Conservation (phyloP, 1,140 invertebrate genomes). For the Geopemphigus sp. region DNA sequence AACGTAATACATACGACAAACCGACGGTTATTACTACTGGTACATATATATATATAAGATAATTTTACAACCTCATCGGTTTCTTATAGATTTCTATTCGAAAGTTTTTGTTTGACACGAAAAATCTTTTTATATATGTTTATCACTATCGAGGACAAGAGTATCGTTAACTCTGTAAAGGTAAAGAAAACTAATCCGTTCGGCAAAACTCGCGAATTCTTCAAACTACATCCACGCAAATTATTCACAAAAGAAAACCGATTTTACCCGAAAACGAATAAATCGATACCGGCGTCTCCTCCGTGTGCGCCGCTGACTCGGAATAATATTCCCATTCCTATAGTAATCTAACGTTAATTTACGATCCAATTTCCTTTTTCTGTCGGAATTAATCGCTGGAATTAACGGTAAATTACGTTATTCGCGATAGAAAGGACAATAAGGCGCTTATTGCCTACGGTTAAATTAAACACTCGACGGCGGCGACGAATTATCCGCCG, state of each 20-base stretch:
- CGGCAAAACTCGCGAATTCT: background rate
- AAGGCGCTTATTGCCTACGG: background rate
- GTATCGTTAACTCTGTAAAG: background rate
- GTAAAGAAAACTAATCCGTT: background rate
- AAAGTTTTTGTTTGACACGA: constrained; percentile 8
- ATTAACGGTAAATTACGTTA: background rate
- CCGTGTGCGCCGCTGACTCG: background rate
- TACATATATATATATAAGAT: background rate
- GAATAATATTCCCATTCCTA: background rate
- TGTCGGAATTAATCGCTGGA: background rate
- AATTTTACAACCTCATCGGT: background rate
- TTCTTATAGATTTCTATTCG: background rate
- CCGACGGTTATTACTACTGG: background rate
- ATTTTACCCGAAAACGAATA: too few relatives aligned
- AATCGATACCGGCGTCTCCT: background rate
- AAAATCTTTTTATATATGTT: background rate
- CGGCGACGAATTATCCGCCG: background rate
- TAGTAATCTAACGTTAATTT: background rate
- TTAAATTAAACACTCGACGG: background rate
- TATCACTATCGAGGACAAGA: background rate
- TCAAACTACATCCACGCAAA: background rate
- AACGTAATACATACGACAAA: background rate
- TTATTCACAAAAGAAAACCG: background rate
- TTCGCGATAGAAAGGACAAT: background rate
- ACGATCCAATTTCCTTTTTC: background rate